A percentile compares a stretch with the other conserved stretches of the same genome.
Evolutionary conservation across 1,140 invertebrate genomes (phyloP).

Genomic region (Solenopsis fugax): DNA sequence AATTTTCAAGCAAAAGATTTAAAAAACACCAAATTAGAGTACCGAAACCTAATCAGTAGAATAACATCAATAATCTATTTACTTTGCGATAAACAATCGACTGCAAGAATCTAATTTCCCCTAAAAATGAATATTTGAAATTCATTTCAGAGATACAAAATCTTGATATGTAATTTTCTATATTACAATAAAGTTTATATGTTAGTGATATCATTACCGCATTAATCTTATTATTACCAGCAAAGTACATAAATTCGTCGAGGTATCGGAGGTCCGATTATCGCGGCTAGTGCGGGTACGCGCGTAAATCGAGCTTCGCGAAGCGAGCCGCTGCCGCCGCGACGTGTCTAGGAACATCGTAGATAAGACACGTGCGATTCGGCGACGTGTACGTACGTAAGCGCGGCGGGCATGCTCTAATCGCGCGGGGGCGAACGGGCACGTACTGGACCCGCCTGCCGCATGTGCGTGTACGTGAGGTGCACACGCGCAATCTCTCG

Average conservation of each 20-base stretch:
- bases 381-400: slow-evolving; percentile 50
- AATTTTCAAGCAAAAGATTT: background rate
- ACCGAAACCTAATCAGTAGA: background rate
- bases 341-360: slow-evolving; percentile 49
- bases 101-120: background rate
- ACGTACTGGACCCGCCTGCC: slow-evolving; percentile 46
- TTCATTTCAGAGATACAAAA: background rate
- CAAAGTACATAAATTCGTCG: slow-evolving; percentile 49
- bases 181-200: background rate
- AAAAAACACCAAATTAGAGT: background rate
- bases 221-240: slow-evolving; percentile 18
- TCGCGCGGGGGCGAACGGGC: slow-evolving; percentile 51
- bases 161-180: background rate
- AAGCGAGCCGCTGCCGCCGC: slow-evolving; percentile 7
- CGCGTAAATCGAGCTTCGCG: slow-evolving; percentile 53
- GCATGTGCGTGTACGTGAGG: slow-evolving; percentile 19
- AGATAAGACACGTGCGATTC: slow-evolving; percentile 73
- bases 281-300: slow-evolving; percentile 16
- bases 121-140: background rate
- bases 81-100: background rate
- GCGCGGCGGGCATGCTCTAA: slow-evolving; percentile 59
- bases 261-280: slow-evolving; percentile 46
- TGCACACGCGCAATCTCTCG: slow-evolving; percentile 38
- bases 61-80: background rate
- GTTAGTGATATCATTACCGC: background rate